Evolutionary conservation across 2,797 vertebrate genomes (phyloP), one percentile per base, ranked within the genome.

Genomic region (Streptopelia turtur): DNA sequence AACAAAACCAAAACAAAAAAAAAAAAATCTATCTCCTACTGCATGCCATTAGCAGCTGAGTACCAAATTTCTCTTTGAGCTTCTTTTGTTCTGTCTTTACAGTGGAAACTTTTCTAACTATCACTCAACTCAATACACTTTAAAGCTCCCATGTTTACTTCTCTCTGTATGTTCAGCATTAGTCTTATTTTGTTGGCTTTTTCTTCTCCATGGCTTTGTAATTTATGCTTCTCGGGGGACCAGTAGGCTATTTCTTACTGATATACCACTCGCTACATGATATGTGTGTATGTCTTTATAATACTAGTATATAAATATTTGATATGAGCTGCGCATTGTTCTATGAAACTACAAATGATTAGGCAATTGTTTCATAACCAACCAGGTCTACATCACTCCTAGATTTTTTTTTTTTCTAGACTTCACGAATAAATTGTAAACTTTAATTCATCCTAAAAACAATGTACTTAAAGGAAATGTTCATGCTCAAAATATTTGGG

Each of bases 121-220:
- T 59, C 21, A 11, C 0, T 0, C 78, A 72, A n/a, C 14, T 16
- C 7, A 52, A 37, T 9, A 35, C 9, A 45, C 18, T 57, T 88
- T 50, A 60, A 89, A 89, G 47, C 11, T 87, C 69, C 13, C 15
- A 9, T 24, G 33, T 65, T 71, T 86, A 22, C 15, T 33, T 61
- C 6, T 49, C 23, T 53, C 22, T 28, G 4, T 61, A 18, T 35
- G 24, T 28, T 83, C 49, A 60, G 23, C 25, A 25, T 37, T 47
- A n/a, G 27, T 55, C 24, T n/a, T 74, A 25, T 55, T 88, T 66
- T 39, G 14, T 18, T 60, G 39, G 9, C 16, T 59, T 69, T 87
- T 85, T 59, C 30, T 87, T 50, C 55, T 86, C 22, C 8, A 2
- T 63, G 25, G 15, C 35, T 90, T 76, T 2, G 0, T 52, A 77